Evolutionary conservation across 2,113 vertebrate species (phyloP).

Genomic region (Cariama cristata): DNA sequence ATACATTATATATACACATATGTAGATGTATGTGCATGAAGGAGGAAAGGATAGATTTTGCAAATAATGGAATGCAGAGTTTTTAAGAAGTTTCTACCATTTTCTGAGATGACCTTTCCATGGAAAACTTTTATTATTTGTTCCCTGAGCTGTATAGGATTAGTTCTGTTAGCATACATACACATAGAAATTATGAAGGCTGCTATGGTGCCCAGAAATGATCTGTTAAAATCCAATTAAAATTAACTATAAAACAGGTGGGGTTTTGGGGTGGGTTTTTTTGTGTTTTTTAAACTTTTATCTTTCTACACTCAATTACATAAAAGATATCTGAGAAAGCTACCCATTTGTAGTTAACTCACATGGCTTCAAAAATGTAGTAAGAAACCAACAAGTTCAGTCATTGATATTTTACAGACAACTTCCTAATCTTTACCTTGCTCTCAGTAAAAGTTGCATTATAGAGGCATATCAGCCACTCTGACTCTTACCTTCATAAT

Average conservation of each 20-base stretch:
- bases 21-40: rapidly evolving
- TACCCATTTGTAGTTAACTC: conserved; percentile 30
- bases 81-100: neutral
- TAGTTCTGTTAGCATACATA: conserved; percentile 41
- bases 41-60: neutral
- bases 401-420: neutral
- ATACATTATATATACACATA: rapidly evolving
- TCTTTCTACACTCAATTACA: conserved; percentile 46
- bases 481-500: neutral
- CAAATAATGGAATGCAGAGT: neutral
- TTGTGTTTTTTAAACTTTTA: conserved; percentile 47
- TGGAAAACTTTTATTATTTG: conserved; percentile 27
- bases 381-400: neutral
- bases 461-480: neutral
- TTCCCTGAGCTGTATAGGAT: conserved; percentile 29
- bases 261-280: neutral
- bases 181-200: conserved; percentile 55
- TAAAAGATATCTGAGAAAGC: conserved; percentile 49
- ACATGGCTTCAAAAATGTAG: conserved; percentile 25
- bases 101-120: conserved; percentile 39
- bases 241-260: conserved; percentile 55
- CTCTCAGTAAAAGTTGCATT: neutral
- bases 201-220: conserved; percentile 23
- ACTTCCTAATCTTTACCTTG: neutral
- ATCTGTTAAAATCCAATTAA: conserved; percentile 50